Percentiles rank a stretch among this genome's conserved stretches.
Conservation (phyloP, 2,888 invertebrate species). For the Ceratothoa steindachneri region DNA sequence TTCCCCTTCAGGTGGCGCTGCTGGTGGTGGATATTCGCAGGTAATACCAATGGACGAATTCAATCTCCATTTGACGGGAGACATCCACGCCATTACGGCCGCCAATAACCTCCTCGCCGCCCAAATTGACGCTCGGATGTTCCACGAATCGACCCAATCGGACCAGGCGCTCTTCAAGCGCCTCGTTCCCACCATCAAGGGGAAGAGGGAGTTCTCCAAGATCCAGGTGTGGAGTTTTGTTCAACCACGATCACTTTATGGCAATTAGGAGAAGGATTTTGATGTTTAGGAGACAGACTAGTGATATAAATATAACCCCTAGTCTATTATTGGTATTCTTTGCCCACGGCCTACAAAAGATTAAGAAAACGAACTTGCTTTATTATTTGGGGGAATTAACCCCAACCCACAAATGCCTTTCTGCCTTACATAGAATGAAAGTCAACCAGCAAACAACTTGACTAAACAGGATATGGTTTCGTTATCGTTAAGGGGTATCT, state of each 20-base stretch:
- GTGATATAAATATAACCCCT: too few species aligned
- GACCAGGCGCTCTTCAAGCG: slow-evolving; percentile 80
- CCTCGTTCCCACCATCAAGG: slow-evolving; percentile 78
- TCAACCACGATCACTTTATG: slow-evolving; percentile 58
- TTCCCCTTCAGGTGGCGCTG: slow-evolving; percentile 81
- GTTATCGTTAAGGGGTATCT: too few species aligned
- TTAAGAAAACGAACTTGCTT: too few species aligned
- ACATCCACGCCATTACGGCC: slow-evolving; percentile 96
- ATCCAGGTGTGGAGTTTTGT: slow-evolving; percentile 68
- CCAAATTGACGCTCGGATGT: slow-evolving; percentile 91
- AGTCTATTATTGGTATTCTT: too few species aligned
- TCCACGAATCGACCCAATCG: slow-evolving; percentile 90
- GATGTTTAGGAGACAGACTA: too few species aligned
- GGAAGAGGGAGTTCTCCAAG: slow-evolving; percentile 73
- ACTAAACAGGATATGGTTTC: too few species aligned
- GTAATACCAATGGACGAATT: slow-evolving; percentile 99
- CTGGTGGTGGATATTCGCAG: slow-evolving; percentile 94
- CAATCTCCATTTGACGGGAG: slow-evolving; percentile 94
- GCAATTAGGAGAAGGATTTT: too few species aligned
- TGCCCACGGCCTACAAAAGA: too few species aligned
- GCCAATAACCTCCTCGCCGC: slow-evolving; percentile 97
- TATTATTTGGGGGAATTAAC: too few species aligned
- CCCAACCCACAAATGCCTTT: too few species aligned
- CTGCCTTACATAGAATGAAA: too few species aligned
- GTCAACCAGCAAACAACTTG: too few species aligned